Evolutionary conservation across 2,888 invertebrate genomes (phyloP), one percentile per base, ranked within the genome.

Genomic region (Stenodera caucasica): DNA sequence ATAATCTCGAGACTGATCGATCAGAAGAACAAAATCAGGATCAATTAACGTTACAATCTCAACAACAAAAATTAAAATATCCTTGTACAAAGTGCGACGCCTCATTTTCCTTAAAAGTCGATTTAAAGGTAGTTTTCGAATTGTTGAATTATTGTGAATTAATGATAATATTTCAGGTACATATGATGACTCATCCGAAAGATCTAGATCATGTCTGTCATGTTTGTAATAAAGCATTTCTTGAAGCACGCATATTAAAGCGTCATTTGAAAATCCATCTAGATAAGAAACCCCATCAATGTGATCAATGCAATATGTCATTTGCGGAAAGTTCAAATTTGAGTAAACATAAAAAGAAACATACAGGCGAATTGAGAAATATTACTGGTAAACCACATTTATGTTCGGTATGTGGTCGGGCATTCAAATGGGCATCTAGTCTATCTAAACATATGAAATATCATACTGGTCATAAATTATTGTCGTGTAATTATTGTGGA

Each of bases 361-460:
- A 83, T 61, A 82, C 82, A 0, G 82, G 82, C 0, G 82, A 82
- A 71, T 66, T 82, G 61, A 71, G 82, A 53, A 82, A 82, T 63
- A 77, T 82, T 33, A 75, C 78, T 56, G 81, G 81, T 32, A 72
- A 81, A 78, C 62, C 81, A 75, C 76, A 75, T 68, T 70, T 82
- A 52, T 82, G 82, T 70, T 80, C 81, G 0, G 80, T 81, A 5
- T 82, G 82, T 69, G 82, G 83, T 8, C 72, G 81, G 64, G 78
- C 80, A 1, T 83, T 83, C 63, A 83, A 83, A 71, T 83, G 82
- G 82, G 80, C 82, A 2, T 82, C 82, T 1, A 82, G 82, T 65
- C 73, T 83, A 33, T 81, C 82, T 0, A 83, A 83, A 69, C 83
- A 83, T 64, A 82, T 81, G 81, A 83, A 83, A 65, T 81, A 82